Conservation (phyloP, 2,888 invertebrate species). For the Prosapia bicincta region DNA sequence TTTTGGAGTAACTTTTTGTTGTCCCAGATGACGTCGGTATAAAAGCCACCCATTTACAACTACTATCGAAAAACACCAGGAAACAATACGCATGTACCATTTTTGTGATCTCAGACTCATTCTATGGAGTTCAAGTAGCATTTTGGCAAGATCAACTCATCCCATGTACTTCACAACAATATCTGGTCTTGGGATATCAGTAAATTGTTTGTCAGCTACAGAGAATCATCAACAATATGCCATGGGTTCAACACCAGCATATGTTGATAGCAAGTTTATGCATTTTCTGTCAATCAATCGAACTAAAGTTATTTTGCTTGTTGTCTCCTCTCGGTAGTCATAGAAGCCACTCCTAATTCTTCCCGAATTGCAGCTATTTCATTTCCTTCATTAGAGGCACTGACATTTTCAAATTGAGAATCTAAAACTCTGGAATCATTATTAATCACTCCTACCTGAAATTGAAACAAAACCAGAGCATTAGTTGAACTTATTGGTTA, state of each 20-base stretch:
- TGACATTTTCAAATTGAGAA: no score
- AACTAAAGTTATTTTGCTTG: conserved; percentile 32
- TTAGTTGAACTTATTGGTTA: no score
- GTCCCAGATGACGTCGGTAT: conserved; percentile 3
- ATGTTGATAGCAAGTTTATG: conserved; percentile 38
- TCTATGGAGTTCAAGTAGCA: conserved; percentile 41
- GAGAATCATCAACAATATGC: conserved; percentile 36
- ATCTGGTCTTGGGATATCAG: conserved; percentile 35
- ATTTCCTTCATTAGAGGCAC: no score
- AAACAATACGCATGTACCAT: conserved; percentile 38
- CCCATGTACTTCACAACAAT: conserved; percentile 40
- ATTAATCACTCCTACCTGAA: no score
- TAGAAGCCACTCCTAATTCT: conserved; percentile 37
- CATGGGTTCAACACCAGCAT: conserved; percentile 34
- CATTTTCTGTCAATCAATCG: conserved; percentile 39
- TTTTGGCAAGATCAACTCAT: conserved; percentile 42
- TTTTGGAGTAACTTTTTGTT: no score
- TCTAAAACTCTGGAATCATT: no score
- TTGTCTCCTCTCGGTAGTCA: conserved; percentile 22
- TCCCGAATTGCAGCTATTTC: no score
- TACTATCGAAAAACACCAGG: conserved; percentile 31
- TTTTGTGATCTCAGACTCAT: conserved; percentile 37
- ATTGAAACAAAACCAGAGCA: no score
- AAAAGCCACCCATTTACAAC: conserved; percentile 35
- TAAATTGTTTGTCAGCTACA: conserved; percentile 28